A percentile compares a stretch with the other conserved stretches of the same genome.
Conservation (phyloP, 2,113 vertebrate genomes). For the Pao palembangensis region DNA sequence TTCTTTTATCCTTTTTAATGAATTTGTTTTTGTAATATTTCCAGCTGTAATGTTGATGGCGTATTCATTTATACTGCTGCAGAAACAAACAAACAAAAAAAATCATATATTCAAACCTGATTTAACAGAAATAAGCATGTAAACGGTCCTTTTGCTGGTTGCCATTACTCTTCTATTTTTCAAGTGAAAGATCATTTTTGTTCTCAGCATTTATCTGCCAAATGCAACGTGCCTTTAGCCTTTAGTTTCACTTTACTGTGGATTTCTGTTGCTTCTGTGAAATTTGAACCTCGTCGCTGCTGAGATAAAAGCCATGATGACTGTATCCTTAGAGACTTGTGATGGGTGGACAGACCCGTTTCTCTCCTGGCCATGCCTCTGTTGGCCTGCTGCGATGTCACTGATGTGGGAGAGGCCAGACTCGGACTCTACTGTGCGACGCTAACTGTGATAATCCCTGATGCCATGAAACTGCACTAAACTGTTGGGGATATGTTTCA, state of each 20-base stretch:
- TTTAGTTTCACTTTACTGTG: slow-evolving; percentile 13
- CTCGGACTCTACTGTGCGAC: background rate
- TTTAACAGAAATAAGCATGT: too few species aligned
- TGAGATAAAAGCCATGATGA: too few species aligned
- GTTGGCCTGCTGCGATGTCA: background rate
- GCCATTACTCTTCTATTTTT: background rate
- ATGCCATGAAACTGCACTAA: slow-evolving; percentile 12
- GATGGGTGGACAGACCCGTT: too few species aligned
- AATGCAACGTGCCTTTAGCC: slow-evolving; percentile 34
- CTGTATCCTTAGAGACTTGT: background rate
- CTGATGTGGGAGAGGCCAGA: background rate
- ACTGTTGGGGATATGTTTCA: background rate
- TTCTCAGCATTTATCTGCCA: slow-evolving; percentile 10
- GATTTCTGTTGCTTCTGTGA: background rate
- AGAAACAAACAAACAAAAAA: too few species aligned
- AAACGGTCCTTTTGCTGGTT: background rate
- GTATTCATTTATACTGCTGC: too few species aligned
- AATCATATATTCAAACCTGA: too few species aligned
- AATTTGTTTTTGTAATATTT: too few species aligned
- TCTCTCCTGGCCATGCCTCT: too few species aligned
- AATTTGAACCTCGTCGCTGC: background rate
- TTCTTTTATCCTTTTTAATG: too few species aligned
- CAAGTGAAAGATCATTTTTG: background rate
- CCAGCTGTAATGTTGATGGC: too few species aligned
- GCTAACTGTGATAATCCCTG: background rate